Evolutionary conservation across 2,888 invertebrate species (phyloP), one percentile per base, ranked within the genome.

Genomic region (Hemicrepidius hirtus): DNA sequence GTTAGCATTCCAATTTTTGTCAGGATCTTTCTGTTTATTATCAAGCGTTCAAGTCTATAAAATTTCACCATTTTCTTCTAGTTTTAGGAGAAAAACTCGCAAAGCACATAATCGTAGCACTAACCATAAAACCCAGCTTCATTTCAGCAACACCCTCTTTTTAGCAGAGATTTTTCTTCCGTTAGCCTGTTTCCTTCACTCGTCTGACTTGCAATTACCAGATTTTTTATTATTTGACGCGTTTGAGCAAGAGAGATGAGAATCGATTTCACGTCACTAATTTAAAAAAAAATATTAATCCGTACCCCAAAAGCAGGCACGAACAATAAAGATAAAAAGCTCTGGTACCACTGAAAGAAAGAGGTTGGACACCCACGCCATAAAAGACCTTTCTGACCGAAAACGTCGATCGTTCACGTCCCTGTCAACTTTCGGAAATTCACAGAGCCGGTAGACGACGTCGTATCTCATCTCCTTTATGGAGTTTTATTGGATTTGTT

Each of bases 401-500:
- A 44, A 21, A 28, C n/a, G 24, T 10, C 44, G 60, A 60, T 60
- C 41, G 44, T 21, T 60, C 60, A 24, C 24, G 40, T 44, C 20
- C 28, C 60, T 60, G 60, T 60, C 44, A 60, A 60, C 41, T 44
- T 60, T 44, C n/a, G 24, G 28, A 44, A 28, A 40, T 44, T 24
- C 57, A 13, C 28, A 41, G 37, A 16, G 37, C 20, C 18, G 21
- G 37, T 44, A 41, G 60, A 41, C 41, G 60, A 41, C 37, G 60
- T 60, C 60, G 44, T 60, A 60, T 60, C 60, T 60, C 28, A 60
- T 44, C 41, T 40, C 60, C 60, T 40, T 60, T 60, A 60, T 60
- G 37, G 60, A 60, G 41, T 60, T 60, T 60, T 60, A 60, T 60
- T 60, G 60, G 60, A 60, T 60, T 60, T 60, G 60, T 60, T 60